Conservation (phyloP, 2,113 vertebrate species). For the Callaeas wilsoni region DNA sequence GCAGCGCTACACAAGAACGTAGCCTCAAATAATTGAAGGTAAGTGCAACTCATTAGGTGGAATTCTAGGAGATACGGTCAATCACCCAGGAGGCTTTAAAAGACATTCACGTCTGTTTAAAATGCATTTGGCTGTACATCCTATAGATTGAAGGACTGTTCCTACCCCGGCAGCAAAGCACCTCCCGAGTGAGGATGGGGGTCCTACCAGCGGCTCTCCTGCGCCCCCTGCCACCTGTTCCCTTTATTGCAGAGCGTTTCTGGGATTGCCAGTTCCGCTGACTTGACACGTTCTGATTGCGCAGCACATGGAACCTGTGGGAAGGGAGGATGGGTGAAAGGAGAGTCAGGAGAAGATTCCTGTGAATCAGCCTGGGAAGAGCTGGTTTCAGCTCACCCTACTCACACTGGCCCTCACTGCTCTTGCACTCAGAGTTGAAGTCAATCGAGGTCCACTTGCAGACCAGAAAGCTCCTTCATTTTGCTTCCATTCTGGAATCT, state of each 20-base stretch:
- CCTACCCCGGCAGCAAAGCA: not conserved
- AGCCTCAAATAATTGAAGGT: not conserved
- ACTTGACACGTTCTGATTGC: not conserved
- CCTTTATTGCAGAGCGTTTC: not conserved
- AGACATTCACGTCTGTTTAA: not conserved
- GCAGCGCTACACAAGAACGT: not conserved
- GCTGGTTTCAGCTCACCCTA: not conserved
- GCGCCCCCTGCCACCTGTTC: constrained; percentile 37
- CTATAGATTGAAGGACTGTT: not conserved
- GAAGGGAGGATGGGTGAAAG: not conserved
- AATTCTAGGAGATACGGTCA: not conserved
- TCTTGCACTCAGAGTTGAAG: not conserved
- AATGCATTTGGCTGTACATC: not conserved
- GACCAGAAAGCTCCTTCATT: not conserved
- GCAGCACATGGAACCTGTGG: not conserved
- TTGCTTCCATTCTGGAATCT: not conserved
- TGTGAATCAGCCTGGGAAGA: not conserved
- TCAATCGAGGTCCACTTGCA: not conserved
- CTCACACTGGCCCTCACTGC: not conserved
- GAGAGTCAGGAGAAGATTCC: not conserved
- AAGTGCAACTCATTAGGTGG: not conserved
- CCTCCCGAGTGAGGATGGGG: not conserved
- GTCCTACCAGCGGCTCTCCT: not conserved
- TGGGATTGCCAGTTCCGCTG: not conserved
- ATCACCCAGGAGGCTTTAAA: not conserved